Conservation (phyloP, 2,113 vertebrate species). For the Sylvietta virens region DNA sequence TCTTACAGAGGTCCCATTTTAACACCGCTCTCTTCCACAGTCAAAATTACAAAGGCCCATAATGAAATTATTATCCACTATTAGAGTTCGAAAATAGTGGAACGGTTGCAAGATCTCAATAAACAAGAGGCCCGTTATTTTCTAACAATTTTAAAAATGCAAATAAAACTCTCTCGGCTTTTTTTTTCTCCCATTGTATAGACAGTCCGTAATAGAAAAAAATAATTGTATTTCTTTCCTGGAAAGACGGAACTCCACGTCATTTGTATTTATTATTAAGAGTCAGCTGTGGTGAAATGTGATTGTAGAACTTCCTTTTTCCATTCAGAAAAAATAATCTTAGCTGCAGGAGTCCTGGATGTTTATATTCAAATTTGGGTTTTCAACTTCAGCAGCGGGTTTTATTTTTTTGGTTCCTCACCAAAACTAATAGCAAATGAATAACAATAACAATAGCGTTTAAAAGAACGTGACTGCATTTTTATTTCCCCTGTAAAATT, state of each 20-base stretch:
- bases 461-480: neutral
- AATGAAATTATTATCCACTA: conserved; percentile 30
- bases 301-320: conserved; percentile 67
- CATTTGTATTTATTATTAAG: conserved; percentile 68
- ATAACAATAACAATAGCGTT: conserved; percentile 29
- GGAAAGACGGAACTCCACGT: conserved; percentile 65
- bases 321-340: conserved; percentile 66
- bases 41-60: conserved; percentile 19
- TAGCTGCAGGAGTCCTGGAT: conserved; percentile 62
- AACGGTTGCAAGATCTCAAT: neutral
- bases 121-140: conserved; percentile 28
- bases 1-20: conserved; percentile 4
- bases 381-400: conserved; percentile 4
- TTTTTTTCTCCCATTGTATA: neutral
- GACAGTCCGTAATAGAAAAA: neutral
- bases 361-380: conserved; percentile 54
- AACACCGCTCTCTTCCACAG: neutral
- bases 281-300: conserved; percentile 68
- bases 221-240: conserved; percentile 54
- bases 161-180: neutral
- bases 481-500: conserved; percentile 50
- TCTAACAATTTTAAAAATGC: neutral
- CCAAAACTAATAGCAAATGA: conserved; percentile 54
- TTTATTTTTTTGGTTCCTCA: conserved; percentile 53
- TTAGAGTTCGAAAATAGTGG: neutral